These are phyloP conservation scores for Apus apus DNA, from an alignment of 2,113 vertebrate genomes.

Conservation along the genomic window DNA sequence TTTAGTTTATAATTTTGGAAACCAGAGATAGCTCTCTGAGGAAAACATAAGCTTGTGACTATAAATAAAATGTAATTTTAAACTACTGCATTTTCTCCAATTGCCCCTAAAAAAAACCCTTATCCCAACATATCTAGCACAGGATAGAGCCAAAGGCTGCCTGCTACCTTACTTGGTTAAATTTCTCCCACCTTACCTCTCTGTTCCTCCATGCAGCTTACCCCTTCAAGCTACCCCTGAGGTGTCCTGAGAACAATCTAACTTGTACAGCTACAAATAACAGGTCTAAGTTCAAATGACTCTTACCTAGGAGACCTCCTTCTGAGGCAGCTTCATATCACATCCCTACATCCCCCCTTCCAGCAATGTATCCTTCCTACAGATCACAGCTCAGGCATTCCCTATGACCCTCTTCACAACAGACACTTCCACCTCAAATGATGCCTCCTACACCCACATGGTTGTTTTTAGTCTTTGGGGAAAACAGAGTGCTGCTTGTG, in stretches of 20 bases:
- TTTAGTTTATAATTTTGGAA: background rate
- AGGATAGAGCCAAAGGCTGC: background rate
- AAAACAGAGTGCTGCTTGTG: background rate
- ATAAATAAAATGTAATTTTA: background rate
- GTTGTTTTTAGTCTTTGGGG: background rate
- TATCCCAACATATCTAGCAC: background rate
- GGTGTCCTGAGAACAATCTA: background rate
- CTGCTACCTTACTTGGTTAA: background rate
- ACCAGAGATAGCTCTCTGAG: background rate
- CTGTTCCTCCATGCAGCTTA: background rate
- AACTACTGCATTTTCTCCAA: background rate
- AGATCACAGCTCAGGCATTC: background rate
- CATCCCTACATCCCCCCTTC: rapidly evolving
- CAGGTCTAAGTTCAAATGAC: background rate
- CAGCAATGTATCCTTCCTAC: background rate
- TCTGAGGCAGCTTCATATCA: background rate
- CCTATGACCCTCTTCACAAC: background rate
- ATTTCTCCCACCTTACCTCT: background rate
- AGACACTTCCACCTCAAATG: background rate
- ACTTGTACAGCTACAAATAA: background rate
- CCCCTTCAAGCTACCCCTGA: background rate
- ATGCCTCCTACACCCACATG: background rate
- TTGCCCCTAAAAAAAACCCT: background rate
- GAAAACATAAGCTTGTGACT: background rate
- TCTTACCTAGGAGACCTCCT: background rate